Base-by-base conservation (phyloP, 2,797 vertebrate species). In the Oreochromis mossambicus region DNA sequence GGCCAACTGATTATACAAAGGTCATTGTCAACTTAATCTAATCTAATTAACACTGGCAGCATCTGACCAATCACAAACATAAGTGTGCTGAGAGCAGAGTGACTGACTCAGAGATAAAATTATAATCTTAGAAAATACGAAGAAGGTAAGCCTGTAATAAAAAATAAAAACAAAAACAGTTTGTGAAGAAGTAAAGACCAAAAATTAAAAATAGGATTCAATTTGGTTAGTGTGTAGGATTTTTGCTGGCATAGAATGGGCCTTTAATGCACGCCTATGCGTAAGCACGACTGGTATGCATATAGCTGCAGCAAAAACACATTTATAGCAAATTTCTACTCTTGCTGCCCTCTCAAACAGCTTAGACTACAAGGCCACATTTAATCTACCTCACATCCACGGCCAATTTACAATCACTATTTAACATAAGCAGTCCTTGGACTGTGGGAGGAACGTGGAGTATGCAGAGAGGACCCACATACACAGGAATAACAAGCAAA, bases 261-360 rank as follows among this genome's bases (percentile, higher is more conserved):
- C 24, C 3, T 29, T 29, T 48, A 29, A 73, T 4, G 66, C 3
- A 2, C 6, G 1, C 13, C n/a, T 68, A 15, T 24, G 5, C 8
- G 1, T 70, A 24, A 73, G 24, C 41, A 46, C 4, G 14, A 19
- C 24, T 48, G 41, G 6, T 73, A 17, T 17, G 14, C 41, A 29
- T 17, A 48, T 5, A 73, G 15, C 3, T 73, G 41, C 7, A 46
- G 24, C 0, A 1, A 29, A 17, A 7, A 46, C 41, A 26, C 41
- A 48, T 29, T 73, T 48, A 73, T 29, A 48, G 41, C 24, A 29
- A n/a, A 48, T 29, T 29, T 1, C 68, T 5, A 29, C 1, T 73
- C 24, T 48, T 73, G 41, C 41, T 48, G 24, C 9, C 6, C 68
- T 48, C 41, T 73, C 68, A 48, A 29, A 48, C 24, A 46, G 26